phyloP scores from a whole-genome alignment of 2,113 vertebrate genomes.

The Cyanistes caeruleus region DNA sequence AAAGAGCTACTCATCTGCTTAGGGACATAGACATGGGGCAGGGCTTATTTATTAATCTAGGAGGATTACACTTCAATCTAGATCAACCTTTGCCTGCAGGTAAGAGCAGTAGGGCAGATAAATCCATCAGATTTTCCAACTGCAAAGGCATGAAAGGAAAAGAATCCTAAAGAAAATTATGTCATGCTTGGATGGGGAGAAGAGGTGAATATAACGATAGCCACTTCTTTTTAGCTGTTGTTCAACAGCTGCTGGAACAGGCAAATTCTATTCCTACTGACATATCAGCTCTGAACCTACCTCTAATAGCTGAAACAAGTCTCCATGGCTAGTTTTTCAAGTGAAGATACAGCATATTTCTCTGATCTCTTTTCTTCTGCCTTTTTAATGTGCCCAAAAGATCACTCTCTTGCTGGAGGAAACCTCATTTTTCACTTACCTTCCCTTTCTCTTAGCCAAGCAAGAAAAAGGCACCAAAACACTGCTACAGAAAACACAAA shows the following conservation, averaged over 20 bases:
- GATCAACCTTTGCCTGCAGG: constrained; percentile 6
- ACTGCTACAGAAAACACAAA: not conserved
- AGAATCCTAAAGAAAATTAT: not conserved
- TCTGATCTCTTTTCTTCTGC: not conserved
- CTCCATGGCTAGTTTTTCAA: not conserved
- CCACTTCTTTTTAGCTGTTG: not conserved
- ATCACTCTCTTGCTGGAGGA: not conserved
- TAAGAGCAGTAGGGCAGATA: not conserved
- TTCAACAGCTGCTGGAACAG: not conserved
- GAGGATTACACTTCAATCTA: not conserved
- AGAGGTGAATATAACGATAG: not conserved
- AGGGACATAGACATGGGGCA: constrained; percentile 7
- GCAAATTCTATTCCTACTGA: not conserved
- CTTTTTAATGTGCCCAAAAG: not conserved
- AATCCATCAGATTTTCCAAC: not conserved
- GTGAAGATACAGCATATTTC: not conserved
- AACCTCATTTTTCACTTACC: not conserved
- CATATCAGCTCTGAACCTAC: not conserved
- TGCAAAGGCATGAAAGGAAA: not conserved
- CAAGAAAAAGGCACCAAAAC: not conserved
- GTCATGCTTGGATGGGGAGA: not conserved
- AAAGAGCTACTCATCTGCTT: constrained; percentile 15
- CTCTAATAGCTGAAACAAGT: not conserved
- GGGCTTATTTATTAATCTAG: constrained; percentile 25
- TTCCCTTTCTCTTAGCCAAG: not conserved